Evolutionary conservation across 2,888 invertebrate species (phyloP).

Genomic region (Drosophila hawaiiensis): DNA sequence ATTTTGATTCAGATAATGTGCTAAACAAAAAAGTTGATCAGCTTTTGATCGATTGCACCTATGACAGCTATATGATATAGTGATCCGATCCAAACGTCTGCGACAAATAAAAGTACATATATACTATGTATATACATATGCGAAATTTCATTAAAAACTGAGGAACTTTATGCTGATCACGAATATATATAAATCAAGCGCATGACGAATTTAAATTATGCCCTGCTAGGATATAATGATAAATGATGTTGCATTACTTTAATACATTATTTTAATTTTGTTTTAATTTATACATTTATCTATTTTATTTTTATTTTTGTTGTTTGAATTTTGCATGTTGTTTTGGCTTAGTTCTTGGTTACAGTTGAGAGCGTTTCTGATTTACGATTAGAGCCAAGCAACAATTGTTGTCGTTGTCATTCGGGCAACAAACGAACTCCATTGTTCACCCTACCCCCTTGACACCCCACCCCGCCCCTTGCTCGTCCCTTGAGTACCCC

Average conservation of each 20-base stretch:
- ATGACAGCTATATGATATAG: background rate
- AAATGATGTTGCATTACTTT: too few species aligned
- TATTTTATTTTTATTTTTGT: constrained; percentile 14
- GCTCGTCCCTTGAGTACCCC: background rate
- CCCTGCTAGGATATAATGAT: background rate
- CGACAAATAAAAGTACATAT: background rate
- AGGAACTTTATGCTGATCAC: background rate
- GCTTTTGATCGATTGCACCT: background rate
- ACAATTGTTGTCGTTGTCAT: constrained; percentile 49
- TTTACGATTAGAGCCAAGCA: constrained; percentile 67
- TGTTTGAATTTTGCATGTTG: constrained; percentile 9
- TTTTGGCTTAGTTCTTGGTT: constrained; percentile 60
- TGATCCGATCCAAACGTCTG: background rate
- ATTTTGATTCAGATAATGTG: background rate
- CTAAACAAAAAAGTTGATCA: background rate
- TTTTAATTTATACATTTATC: too few species aligned
- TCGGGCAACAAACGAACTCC: constrained; percentile 53
- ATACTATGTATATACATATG: background rate
- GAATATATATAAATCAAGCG: background rate
- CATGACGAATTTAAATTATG: background rate
- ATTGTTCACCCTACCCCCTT: constrained; percentile 46
- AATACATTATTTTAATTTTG: too few species aligned
- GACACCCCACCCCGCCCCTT: rapidly evolving
- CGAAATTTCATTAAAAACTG: background rate
- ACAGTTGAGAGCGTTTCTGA: constrained; percentile 71